Percentiles rank a stretch among this genome's conserved stretches.
These are phyloP conservation scores for Euzophera pinguis DNA, from an alignment of 2,888 invertebrate species.

Conservation along the genomic window DNA sequence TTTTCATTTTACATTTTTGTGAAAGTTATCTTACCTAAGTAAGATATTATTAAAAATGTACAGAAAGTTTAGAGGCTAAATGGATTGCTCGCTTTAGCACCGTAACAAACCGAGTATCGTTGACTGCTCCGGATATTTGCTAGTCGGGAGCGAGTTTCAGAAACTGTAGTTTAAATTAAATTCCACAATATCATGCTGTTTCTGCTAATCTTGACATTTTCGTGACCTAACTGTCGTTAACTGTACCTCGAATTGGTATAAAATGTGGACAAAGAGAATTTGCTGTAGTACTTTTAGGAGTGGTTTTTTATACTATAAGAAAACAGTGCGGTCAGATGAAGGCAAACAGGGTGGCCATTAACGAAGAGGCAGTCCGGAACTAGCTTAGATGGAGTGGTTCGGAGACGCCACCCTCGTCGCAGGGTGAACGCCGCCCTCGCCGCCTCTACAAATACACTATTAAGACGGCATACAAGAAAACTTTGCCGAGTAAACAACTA, in stretches of 20 bases:
- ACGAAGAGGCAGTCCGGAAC: slow-evolving; percentile 37
- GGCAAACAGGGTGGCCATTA: slow-evolving; percentile 39
- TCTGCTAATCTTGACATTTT: background rate
- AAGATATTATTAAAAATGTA: background rate
- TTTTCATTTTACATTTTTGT: too few relatives aligned
- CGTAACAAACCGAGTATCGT: background rate
- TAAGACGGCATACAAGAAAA: slow-evolving; percentile 46
- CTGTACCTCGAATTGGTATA: background rate
- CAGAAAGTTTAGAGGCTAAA: background rate
- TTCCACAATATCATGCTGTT: slow-evolving; percentile 1
- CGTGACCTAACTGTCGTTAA: background rate
- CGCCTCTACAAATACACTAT: slow-evolving; percentile 44
- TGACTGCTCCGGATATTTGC: slow-evolving; percentile 6
- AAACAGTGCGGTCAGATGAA: slow-evolving; percentile 28
- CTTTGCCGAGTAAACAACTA: slow-evolving; percentile 44
- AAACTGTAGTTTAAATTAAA: slow-evolving; percentile 1
- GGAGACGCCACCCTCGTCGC: slow-evolving; percentile 30
- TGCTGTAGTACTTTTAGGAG: background rate
- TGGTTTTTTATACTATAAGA: background rate
- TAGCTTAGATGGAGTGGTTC: slow-evolving; percentile 33
- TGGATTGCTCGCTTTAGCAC: background rate
- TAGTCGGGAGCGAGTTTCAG: background rate
- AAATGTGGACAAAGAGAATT: background rate
- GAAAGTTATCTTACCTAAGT: too few relatives aligned
- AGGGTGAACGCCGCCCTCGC: slow-evolving; percentile 30